Conservation (phyloP, 2,888 invertebrate species). For the Margaritifera margaritifera region DNA sequence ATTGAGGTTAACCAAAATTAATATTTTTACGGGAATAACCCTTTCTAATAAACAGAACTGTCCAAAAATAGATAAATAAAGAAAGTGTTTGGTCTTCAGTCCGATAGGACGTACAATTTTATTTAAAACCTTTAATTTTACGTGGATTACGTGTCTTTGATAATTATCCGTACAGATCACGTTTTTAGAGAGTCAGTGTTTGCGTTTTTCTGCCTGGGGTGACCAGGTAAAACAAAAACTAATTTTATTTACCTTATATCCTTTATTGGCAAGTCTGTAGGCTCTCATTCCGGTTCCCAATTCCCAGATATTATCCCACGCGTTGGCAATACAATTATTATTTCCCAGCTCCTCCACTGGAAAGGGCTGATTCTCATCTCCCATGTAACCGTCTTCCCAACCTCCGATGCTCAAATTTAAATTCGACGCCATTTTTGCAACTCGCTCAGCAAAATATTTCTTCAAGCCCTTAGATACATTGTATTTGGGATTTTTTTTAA, state of each 20-base stretch:
- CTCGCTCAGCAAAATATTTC: constrained; percentile 33
- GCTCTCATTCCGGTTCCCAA: constrained; percentile 48
- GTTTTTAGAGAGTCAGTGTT: no score
- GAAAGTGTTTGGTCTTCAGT: no score
- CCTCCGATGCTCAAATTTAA: constrained; percentile 39
- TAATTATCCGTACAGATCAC: no score
- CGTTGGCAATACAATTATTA: constrained; percentile 47
- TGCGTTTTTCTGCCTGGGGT: no score
- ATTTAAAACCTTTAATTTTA: no score
- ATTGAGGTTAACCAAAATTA: no score
- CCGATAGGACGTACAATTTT: no score
- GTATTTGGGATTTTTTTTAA: constrained; percentile 1
- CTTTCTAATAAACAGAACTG: no score
- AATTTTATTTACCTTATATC: constrained; percentile 55
- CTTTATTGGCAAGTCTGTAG: constrained; percentile 60
- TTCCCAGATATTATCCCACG: constrained; percentile 66
- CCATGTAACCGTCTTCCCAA: constrained; percentile 60
- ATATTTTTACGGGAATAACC: no score
- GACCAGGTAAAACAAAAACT: no score
- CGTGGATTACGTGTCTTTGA: no score
- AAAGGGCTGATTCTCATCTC: constrained; percentile 12
- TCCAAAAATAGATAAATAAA: no score
- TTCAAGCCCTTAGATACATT: constrained; percentile 24
- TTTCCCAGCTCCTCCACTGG: constrained; percentile 20
- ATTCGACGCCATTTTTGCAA: constrained; percentile 28